These are phyloP conservation scores for Drosophila sproati DNA, from an alignment of 1,140 invertebrate species.

Conservation along the genomic window DNA sequence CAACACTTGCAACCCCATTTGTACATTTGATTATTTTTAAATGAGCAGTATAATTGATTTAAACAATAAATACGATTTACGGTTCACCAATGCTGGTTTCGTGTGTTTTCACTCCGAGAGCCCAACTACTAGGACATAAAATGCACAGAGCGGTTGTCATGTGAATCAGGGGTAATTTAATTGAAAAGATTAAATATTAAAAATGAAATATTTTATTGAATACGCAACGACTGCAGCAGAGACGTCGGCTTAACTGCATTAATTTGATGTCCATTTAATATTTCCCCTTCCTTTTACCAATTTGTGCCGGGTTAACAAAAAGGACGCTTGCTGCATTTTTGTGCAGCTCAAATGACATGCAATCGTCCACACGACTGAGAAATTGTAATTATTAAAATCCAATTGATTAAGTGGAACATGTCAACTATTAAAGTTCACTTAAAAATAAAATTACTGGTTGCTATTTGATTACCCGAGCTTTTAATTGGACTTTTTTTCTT, in stretches of 20 bases:
- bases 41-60: constrained; percentile 76
- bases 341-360: constrained; percentile 18
- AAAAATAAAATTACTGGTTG: background rate
- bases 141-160: constrained; percentile 11
- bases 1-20: constrained; percentile 59
- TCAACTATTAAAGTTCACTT: background rate
- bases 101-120: constrained; percentile 27
- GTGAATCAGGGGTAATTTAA: constrained; percentile 74
- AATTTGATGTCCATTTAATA: constrained; percentile 44
- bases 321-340: background rate
- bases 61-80: constrained; percentile 68
- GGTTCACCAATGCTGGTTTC: constrained; percentile 47
- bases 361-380: constrained; percentile 10
- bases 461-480: background rate
- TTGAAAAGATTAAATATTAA: constrained; percentile 82
- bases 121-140: constrained; percentile 50
- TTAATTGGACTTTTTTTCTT: too few relatives aligned
- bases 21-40: constrained; percentile 71
- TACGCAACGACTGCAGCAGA: constrained; percentile 25
- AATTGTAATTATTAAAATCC: background rate
- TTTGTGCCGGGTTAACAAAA: constrained; percentile 21
- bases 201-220: constrained; percentile 79
- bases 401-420: background rate
- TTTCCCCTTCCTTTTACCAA: constrained; percentile 3
- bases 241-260: constrained; percentile 59